Conservation (phyloP, 2,113 vertebrate species). For the Acanthisitta chloris region DNA sequence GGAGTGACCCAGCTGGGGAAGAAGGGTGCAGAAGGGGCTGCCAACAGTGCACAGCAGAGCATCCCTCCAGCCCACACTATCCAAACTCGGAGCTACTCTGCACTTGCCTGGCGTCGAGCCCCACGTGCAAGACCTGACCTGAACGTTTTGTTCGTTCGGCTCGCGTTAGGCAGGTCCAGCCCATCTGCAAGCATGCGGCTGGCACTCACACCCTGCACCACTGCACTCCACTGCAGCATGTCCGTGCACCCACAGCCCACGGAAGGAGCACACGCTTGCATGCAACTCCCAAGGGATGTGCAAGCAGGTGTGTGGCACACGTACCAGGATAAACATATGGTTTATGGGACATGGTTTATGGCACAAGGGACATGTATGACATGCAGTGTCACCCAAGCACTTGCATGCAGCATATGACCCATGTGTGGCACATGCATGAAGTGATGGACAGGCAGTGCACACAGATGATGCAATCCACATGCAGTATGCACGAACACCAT, state of each 20-base stretch:
- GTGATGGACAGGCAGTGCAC: background rate
- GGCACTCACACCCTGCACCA: background rate
- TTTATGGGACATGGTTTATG: too few relatives aligned
- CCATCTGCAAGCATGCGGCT: constrained; percentile 60
- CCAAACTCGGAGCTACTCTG: constrained; percentile 64
- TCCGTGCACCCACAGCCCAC: background rate
- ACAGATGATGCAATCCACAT: background rate
- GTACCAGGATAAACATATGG: accelerated
- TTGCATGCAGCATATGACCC: accelerated
- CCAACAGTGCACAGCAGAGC: background rate
- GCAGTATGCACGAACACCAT: accelerated
- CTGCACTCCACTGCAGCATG: accelerated
- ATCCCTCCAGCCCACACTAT: background rate
- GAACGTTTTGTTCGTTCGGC: constrained; percentile 99
- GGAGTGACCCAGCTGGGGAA: background rate
- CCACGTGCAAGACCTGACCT: constrained; percentile 98
- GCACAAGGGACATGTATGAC: accelerated
- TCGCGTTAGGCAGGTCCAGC: constrained; percentile 99
- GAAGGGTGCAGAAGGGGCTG: background rate
- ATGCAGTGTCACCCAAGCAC: background rate
- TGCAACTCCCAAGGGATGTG: accelerated
- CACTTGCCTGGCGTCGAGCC: constrained; percentile 99
- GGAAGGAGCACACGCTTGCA: accelerated
- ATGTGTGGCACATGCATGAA: background rate
- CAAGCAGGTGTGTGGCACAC: accelerated